Base-by-base conservation (phyloP, 1,140 invertebrate genomes). In the Aporrectodea caliginosa region DNA sequence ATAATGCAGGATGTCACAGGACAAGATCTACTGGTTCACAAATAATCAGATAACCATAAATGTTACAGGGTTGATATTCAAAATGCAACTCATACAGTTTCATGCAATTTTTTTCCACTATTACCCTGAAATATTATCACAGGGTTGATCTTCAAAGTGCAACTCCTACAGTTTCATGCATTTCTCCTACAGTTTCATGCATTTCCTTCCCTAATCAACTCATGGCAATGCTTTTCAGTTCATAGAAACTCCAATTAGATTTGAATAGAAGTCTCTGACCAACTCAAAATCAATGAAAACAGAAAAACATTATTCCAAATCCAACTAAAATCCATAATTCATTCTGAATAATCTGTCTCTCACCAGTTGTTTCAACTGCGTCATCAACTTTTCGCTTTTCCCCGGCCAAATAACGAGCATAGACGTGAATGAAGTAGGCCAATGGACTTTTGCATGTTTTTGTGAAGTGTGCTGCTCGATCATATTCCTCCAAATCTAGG, bases 401-500 rank as follows among this genome's bases (percentile, higher is more conserved):
- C 76, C 92, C 92, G 0, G 95, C 84, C 88, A 97, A 91, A 85
- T 96, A 98, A 31, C 92, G 90, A 0, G 94, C 92, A 87, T 97
- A 98, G 80, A 92, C 91, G 86, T 95, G 91, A 0, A 98, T 86
- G 87, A 98, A 98, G 83, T 90, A 90, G 16, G 90, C 85, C 88
- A 93, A 91, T n/a, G 91, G 85, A 85, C 90, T 91, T 73, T 79
- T 89, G 82, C 92, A 93, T 43, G 92, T 90, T 83, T 93, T 91
- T 16, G 94, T 90, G 84, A 95, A 95, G 90, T 93, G 93, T 0
- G 95, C 93, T 80, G 94, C 94, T 85, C 96, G 91, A 83, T 96
- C 94, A 88, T 96, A 98, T 88, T 98, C 96, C 84, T 94, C 93
- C 22, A 93, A 89, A 89, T 98, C 95, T 87, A 97, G 98, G 85